Base-by-base conservation (phyloP, 2,113 vertebrate genomes). In the Anser cygnoides region DNA sequence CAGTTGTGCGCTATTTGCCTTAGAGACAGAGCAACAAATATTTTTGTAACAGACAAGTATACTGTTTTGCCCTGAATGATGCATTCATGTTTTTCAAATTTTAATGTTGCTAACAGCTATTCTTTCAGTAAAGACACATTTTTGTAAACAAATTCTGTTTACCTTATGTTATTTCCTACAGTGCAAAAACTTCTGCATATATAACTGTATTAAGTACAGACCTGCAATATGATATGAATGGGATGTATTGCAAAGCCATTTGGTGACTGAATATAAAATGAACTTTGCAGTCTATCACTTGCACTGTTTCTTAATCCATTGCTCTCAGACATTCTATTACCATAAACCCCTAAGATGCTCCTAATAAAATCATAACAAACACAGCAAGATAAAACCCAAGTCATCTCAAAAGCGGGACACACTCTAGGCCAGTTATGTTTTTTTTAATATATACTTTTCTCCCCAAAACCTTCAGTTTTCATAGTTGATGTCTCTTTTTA, bases 401-500 rank as follows among this genome's bases (percentile, higher is more conserved):
- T 67, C 0, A 5, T 55, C 37, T 74, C 19, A 68, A n/a, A 63
- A 55, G 8, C 8, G 18, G 4, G 18, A 14, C 21, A 28, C 5
- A 23, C 74, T 92, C 43, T 43, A 37, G 4, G 8, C 6, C 39
- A 20, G 26, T 83, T 86, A 29, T 10, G 1, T 35, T 70, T 71
- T 31, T 76, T 87, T 75, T 11, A 21, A 62, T 4, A 26, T 1
- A 7, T 0, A 0, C 1, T 58, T 15, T 6, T 5, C 18, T 37
- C 21, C 11, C 2, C 1, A 67, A 62, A 84, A 63, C 0, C 1
- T 74, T 70, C 15, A 13, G 6, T 31, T 83, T 72, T 78, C n/a
- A 44, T 72, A 52, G 3, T 72, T 59, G 44, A 7, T 61, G 5
- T 46, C 9, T 68, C 20, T 54, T 65, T 85, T 86, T 52, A 73